Evolutionary conservation across 2,797 vertebrate genomes (phyloP).

Genomic region (Toxotes lorentzi): DNA sequence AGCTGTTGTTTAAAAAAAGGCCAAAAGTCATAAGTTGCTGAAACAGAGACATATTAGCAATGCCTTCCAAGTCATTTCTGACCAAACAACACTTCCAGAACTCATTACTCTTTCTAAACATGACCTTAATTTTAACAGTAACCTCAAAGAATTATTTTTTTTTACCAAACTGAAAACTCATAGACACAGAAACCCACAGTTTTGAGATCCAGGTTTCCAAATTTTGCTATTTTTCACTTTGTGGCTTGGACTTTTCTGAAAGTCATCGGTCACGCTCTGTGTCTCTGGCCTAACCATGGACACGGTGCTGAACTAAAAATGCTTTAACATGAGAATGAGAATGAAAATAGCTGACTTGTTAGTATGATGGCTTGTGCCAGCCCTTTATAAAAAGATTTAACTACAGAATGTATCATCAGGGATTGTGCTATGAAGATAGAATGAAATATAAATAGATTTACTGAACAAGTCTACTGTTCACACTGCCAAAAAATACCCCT

Average conservation of each 20-base stretch:
- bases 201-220: conserved; percentile 11
- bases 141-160: conserved; percentile 1
- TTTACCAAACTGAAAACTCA: conserved; percentile 5
- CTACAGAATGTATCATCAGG: conserved; percentile 15
- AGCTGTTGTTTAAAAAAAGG: too few species aligned
- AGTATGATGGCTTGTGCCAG: conserved; percentile 1
- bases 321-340: conserved; percentile 26
- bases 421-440: neutral
- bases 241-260: conserved; percentile 19
- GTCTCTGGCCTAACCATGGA: conserved; percentile 5
- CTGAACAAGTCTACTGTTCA: neutral
- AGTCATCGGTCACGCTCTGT: conserved; percentile 12
- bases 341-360: conserved; percentile 9
- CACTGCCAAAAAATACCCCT: conserved; percentile 13
- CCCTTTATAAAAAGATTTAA: conserved; percentile 11
- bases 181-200: neutral
- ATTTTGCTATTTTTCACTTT: conserved; percentile 25
- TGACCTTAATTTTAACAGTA: neutral
- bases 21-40: conserved; percentile 9
- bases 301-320: conserved; percentile 22
- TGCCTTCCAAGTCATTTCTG: neutral
- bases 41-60: conserved; percentile 6
- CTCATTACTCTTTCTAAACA: conserved; percentile 1
- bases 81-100: conserved; percentile 13
- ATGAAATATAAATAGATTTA: conserved; percentile 17